These are phyloP conservation scores for Isaurus tuberculatus DNA, from an alignment of 92 coral and sea anemone genomes.

Conservation along the genomic window DNA sequence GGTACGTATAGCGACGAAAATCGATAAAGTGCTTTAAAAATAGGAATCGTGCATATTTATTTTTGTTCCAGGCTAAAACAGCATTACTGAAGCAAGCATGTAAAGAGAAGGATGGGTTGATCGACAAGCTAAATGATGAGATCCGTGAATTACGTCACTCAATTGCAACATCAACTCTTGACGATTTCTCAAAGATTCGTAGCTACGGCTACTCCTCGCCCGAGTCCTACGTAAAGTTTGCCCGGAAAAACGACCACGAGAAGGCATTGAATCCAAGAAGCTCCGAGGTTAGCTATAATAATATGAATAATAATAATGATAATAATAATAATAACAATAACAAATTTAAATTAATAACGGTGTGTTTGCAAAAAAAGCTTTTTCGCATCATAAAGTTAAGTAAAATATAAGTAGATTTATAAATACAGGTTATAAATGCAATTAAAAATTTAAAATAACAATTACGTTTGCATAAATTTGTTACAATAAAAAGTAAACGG, in stretches of 20 bases:
- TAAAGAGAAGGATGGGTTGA: constrained; percentile 92
- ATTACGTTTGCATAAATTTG: too few species aligned
- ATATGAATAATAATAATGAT: background rate
- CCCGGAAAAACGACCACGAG: constrained; percentile 65
- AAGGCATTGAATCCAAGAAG: constrained; percentile 10
- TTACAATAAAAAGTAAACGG: too few species aligned
- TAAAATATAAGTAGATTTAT: too few species aligned
- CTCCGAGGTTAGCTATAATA: constrained; percentile 26
- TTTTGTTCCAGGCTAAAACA: constrained; percentile 78
- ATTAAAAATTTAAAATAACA: too few species aligned
- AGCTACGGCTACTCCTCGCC: constrained; percentile 82
- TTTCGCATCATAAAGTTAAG: too few species aligned
- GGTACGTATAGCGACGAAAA: background rate
- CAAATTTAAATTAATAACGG: too few species aligned
- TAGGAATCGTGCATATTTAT: too few species aligned
- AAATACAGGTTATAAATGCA: too few species aligned
- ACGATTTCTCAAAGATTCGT: constrained; percentile 89
- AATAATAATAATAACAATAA: background rate
- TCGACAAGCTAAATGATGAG: constrained; percentile 85
- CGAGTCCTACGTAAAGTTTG: constrained; percentile 74
- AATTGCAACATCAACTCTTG: constrained; percentile 92
- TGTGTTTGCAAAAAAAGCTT: too few species aligned
- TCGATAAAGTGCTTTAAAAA: too few species aligned
- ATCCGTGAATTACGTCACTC: constrained; percentile 91
- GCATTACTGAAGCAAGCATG: constrained; percentile 91